phyloP scores from a whole-genome alignment of 2,797 vertebrate species.

The Gobio occitaniae region DNA sequence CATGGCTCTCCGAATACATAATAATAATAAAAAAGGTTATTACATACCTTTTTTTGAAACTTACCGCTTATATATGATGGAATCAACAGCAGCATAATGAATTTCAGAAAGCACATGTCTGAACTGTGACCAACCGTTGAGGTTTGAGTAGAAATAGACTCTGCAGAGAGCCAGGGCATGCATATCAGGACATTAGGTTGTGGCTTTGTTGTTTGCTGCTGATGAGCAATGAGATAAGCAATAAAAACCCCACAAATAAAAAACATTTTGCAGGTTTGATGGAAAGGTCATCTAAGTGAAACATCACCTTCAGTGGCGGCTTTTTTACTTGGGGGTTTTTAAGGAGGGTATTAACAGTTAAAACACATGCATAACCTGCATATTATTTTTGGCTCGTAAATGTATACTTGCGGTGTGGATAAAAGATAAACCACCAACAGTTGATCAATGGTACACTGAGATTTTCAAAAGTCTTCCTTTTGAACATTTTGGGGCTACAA shows the following conservation, averaged over 20 bases:
- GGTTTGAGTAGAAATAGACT: background rate
- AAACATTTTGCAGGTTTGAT: background rate
- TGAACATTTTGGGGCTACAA: too few relatives aligned
- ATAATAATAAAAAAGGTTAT: background rate
- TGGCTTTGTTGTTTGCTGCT: constrained; percentile 25
- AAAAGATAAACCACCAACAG: background rate
- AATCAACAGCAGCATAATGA: constrained; percentile 18
- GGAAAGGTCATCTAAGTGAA: background rate
- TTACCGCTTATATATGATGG: constrained; percentile 22
- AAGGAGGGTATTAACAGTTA: too few relatives aligned
- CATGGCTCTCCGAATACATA: background rate
- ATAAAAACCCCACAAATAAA: background rate
- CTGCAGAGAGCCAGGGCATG: background rate
- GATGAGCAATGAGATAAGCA: constrained; percentile 40
- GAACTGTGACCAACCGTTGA: background rate
- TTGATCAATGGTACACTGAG: background rate
- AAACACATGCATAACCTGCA: too few relatives aligned
- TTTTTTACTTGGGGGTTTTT: too few relatives aligned
- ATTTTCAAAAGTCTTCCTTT: background rate
- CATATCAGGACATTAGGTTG: background rate
- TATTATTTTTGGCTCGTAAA: background rate
- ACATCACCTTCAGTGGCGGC: too few relatives aligned
- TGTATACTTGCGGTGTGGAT: background rate
- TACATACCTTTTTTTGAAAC: background rate
- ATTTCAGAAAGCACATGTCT: constrained; percentile 28